A percentile compares a stretch with the other conserved stretches of the same genome.
Evolutionary conservation across 2,888 invertebrate genomes (phyloP).

Genomic region (Amblyteles armatorius): DNA sequence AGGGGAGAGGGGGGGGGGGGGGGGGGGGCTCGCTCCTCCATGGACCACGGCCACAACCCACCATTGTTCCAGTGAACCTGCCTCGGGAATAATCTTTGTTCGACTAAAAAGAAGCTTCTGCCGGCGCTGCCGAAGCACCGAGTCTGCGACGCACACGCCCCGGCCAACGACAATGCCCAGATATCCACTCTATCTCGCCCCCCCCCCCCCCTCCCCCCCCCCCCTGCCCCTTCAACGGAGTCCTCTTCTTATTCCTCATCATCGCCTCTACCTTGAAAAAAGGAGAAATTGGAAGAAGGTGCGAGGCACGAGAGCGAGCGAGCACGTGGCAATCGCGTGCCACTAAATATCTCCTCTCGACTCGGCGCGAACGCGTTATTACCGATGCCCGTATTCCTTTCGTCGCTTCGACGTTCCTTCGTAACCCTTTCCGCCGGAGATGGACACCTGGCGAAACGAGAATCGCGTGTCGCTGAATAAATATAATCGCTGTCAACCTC

Average conservation of each 20-base stretch:
- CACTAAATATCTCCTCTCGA: slow-evolving; percentile 44
- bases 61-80: slow-evolving; percentile 69
- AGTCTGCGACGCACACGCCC: slow-evolving; percentile 30
- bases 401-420: slow-evolving; percentile 15
- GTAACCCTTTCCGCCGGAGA: neutral
- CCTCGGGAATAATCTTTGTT: slow-evolving; percentile 64
- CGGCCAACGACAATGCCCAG: slow-evolving; percentile 25
- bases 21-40: neutral
- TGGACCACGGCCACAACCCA: slow-evolving; percentile 67
- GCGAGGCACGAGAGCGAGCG: slow-evolving; percentile 16
- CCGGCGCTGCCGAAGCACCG: slow-evolving; percentile 6
- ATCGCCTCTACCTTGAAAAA: slow-evolving; percentile 9
- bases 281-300: slow-evolving; percentile 10
- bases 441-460: slow-evolving; percentile 33
- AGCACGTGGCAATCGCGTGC: slow-evolving; percentile 53
- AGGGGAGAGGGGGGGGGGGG: neutral
- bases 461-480: slow-evolving; percentile 48
- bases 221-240: neutral
- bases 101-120: slow-evolving; percentile 9
- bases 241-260: slow-evolving; percentile 43
- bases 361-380: slow-evolving; percentile 48
- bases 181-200: slow-evolving; percentile 1
- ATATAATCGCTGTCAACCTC: slow-evolving; percentile 11
- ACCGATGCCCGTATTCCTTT: slow-evolving; percentile 31
- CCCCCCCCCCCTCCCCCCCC: neutral